phyloP scores from a whole-genome alignment of 92 coral and sea anemone species.

The Zoanthus sociatus region DNA sequence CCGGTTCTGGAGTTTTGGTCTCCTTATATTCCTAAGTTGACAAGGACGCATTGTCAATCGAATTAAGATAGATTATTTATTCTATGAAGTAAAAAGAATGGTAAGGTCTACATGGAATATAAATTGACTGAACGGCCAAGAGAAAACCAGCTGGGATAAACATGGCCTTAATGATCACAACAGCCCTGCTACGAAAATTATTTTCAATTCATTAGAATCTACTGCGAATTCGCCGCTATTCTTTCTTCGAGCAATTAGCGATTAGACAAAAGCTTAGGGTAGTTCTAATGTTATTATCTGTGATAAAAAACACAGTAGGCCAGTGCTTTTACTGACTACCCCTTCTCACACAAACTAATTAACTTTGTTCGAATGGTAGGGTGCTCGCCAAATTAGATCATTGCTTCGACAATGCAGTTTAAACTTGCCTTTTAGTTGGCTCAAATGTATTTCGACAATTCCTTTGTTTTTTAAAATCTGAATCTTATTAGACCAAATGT shows the following conservation, averaged over 20 bases:
- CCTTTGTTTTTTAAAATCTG: neutral
- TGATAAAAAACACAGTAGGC: conserved; percentile 18
- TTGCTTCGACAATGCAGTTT: conserved; percentile 7
- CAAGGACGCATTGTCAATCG: neutral
- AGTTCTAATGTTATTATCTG: conserved; percentile 18
- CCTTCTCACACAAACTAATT: conserved; percentile 20
- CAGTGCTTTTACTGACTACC: neutral
- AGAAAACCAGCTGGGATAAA: conserved; percentile 10
- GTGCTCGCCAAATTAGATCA: conserved; percentile 34
- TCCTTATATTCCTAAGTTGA: too few relatives aligned
- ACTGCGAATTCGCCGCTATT: conserved; percentile 34
- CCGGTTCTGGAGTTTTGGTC: too few relatives aligned
- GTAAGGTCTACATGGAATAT: neutral
- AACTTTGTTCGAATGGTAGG: conserved; percentile 2
- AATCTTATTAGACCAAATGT: neutral
- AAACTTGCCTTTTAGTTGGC: conserved; percentile 21
- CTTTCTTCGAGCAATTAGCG: conserved; percentile 42
- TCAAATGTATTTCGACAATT: neutral
- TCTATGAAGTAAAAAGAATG: neutral
- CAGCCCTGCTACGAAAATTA: conserved; percentile 38
- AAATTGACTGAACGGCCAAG: neutral
- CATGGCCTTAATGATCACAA: conserved; percentile 34
- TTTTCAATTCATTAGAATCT: conserved; percentile 40
- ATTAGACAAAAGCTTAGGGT: conserved; percentile 13
- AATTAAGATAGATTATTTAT: neutral